Conservation (phyloP, 2,797 vertebrate species). For the Catamblyrhynchus diadema region DNA sequence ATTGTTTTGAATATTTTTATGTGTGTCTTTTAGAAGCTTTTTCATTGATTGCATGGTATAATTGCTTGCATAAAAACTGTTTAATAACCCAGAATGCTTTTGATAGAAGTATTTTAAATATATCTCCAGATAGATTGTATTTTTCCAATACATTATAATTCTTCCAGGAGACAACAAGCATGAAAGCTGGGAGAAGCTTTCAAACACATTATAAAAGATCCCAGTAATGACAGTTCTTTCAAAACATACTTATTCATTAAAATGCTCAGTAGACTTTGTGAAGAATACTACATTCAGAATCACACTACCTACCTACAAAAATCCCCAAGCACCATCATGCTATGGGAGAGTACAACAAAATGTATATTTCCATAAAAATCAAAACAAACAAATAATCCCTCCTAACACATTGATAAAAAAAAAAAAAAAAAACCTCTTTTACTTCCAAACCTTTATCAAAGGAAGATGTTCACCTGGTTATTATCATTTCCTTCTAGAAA, state of each 20-base stretch:
- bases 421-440: neutral
- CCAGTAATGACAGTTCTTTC: constrained; percentile 15
- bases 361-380: neutral
- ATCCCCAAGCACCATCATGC: neutral
- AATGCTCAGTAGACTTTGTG: neutral
- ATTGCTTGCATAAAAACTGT: neutral
- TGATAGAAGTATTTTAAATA: constrained; percentile 17
- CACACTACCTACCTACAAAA: neutral
- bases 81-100: neutral
- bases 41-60: neutral
- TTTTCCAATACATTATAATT: neutral
- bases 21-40: neutral
- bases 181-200: neutral
- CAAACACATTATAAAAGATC: neutral
- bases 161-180: neutral
- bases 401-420: neutral
- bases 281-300: neutral
- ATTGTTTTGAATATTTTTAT: neutral
- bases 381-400: neutral
- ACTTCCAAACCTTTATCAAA: neutral
- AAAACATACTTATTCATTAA: constrained; percentile 26
- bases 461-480: neutral
- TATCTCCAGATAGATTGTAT: neutral
- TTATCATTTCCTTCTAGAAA: neutral
- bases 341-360: neutral